These are phyloP conservation scores for Bryconaethiops microstoma DNA, from an alignment of 2,797 vertebrate genomes.

Conservation along the genomic window DNA sequence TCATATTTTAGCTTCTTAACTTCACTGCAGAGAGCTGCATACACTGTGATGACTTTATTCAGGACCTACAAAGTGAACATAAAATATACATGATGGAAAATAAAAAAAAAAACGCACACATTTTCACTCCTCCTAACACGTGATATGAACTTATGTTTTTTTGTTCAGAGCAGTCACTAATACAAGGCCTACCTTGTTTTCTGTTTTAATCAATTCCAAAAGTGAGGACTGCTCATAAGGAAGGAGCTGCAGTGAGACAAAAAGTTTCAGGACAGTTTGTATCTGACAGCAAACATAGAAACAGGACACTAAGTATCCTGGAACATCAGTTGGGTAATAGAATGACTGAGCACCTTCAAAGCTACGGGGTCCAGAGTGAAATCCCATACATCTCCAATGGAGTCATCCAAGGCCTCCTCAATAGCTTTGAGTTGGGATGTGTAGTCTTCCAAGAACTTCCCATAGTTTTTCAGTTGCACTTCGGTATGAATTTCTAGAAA, in stretches of 20 bases:
- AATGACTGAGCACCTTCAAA: conserved; percentile 81
- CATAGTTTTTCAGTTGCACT: conserved; percentile 96
- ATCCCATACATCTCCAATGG: conserved; percentile 97
- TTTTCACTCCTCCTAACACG: background rate
- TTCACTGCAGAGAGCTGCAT: conserved; percentile 96
- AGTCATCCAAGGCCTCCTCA: conserved; percentile 94
- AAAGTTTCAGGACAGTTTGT: background rate
- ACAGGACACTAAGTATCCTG: background rate
- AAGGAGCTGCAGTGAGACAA: conserved; percentile 80
- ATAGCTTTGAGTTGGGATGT: conserved; percentile 91
- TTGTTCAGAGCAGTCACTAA: background rate
- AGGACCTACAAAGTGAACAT: conserved; percentile 80
- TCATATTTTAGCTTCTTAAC: conserved; percentile 98
- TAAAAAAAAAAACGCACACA: background rate
- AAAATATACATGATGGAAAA: background rate
- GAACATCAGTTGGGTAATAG: background rate
- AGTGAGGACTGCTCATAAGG: conserved; percentile 95
- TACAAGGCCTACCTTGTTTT: conserved; percentile 89
- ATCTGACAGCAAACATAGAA: background rate
- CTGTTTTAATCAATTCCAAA: conserved; percentile 96
- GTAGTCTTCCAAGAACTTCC: conserved; percentile 94
- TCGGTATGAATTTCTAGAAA: conserved; percentile 94
- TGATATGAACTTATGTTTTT: background rate
- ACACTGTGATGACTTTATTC: conserved; percentile 99
- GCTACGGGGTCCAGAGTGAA: conserved; percentile 95